These are phyloP conservation scores for Cartodere bifasciata DNA, from an alignment of 2,888 invertebrate species.

Conservation along the genomic window DNA sequence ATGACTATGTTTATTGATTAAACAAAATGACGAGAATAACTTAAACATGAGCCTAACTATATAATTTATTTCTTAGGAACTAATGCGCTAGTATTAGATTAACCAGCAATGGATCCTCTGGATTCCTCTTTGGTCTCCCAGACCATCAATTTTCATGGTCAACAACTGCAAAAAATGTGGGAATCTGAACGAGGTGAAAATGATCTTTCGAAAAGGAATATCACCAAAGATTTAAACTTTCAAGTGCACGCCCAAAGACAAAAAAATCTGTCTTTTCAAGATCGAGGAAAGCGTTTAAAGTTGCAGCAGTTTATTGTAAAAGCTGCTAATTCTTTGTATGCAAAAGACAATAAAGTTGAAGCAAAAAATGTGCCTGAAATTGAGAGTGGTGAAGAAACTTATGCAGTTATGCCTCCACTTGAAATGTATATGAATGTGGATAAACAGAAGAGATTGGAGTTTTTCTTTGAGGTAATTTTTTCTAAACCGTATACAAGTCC, in stretches of 20 bases:
- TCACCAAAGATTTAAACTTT: constrained; percentile 54
- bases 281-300: constrained; percentile 69
- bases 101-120: constrained; percentile 37
- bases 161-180: constrained; percentile 79
- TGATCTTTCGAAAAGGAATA: constrained; percentile 49
- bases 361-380: constrained; percentile 13
- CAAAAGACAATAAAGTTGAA: constrained; percentile 38
- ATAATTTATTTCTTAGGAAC: too few relatives aligned
- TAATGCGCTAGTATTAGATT: constrained; percentile 1
- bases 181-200: constrained; percentile 71
- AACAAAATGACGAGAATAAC: too few relatives aligned
- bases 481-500: background rate
- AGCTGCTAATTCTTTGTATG: constrained; percentile 69
- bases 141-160: constrained; percentile 74
- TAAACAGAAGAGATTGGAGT: constrained; percentile 59
- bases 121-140: constrained; percentile 49
- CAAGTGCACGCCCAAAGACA: constrained; percentile 67
- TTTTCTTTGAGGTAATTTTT: constrained; percentile 65
- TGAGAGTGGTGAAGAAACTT: constrained; percentile 49
- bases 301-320: constrained; percentile 79
- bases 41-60: too few relatives aligned
- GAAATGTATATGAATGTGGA: constrained; percentile 76
- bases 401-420: constrained; percentile 74
- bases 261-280: constrained; percentile 71
- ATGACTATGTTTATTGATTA: too few relatives aligned